phyloP scores from a whole-genome alignment of 2,797 vertebrate genomes.

The Garrulus glandarius region DNA sequence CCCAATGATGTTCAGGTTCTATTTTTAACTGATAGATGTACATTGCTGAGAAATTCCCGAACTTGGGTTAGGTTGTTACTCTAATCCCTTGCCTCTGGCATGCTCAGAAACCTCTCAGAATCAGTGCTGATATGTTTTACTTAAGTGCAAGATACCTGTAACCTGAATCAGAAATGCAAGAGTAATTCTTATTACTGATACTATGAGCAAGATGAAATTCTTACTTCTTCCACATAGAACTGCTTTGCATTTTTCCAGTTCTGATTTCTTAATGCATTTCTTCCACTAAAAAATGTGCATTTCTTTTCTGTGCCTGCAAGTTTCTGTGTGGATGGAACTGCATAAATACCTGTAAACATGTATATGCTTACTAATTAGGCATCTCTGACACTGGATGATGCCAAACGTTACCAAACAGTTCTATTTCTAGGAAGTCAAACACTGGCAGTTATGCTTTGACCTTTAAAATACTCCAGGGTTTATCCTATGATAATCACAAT shows the following conservation, averaged over 20 bases:
- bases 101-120: background rate
- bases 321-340: background rate
- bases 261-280: background rate
- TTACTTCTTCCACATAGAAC: background rate
- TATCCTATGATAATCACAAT: constrained; percentile 29
- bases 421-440: background rate
- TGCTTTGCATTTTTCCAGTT: background rate
- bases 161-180: background rate
- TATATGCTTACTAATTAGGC: background rate
- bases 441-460: background rate
- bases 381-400: background rate
- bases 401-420: background rate
- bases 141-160: background rate
- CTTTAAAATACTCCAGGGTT: background rate
- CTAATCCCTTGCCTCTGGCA: background rate
- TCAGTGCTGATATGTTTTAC: background rate
- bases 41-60: background rate
- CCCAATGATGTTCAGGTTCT: background rate
- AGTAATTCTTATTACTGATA: background rate
- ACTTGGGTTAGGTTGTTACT: background rate
- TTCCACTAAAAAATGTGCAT: background rate
- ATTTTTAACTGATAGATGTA: background rate
- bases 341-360: background rate
- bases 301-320: background rate
- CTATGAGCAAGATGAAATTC: background rate